Percentiles rank a stretch among this genome's conserved stretches.
Evolutionary conservation across 2,888 invertebrate species (phyloP).

Genomic region (Nysson spinosus): DNA sequence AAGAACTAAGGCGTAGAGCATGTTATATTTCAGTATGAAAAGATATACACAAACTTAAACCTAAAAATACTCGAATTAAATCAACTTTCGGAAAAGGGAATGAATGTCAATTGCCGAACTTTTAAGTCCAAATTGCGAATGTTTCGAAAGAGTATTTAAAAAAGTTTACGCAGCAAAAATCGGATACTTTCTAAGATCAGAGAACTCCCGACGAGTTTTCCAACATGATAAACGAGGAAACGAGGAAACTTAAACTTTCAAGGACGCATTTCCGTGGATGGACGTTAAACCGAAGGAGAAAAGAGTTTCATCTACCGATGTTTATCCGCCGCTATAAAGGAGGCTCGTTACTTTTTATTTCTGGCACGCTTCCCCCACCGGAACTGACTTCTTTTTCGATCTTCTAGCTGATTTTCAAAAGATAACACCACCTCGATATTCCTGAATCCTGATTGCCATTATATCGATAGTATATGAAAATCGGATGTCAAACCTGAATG

Average conservation of each 20-base stretch:
- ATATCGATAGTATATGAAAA: constrained; percentile 55
- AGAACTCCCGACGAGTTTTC: neutral
- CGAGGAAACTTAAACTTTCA: constrained; percentile 35
- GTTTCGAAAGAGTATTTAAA: neutral
- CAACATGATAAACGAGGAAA: constrained; percentile 42
- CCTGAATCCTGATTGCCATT: neutral
- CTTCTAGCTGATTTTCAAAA: neutral
- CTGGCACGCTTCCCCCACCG: constrained; percentile 33
- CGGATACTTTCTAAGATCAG: constrained; percentile 9
- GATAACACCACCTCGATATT: neutral
- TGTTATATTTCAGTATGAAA: too few species aligned
- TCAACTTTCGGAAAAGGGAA: too few species aligned
- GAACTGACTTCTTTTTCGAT: constrained; percentile 8
- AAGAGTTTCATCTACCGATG: constrained; percentile 64
- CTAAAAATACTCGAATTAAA: too few species aligned
- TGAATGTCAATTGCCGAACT: too few species aligned
- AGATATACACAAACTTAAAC: too few species aligned
- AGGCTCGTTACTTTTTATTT: constrained; percentile 65
- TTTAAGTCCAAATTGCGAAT: too few species aligned
- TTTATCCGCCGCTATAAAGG: constrained; percentile 47
- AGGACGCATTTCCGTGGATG: constrained; percentile 53
- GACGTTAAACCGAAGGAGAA: constrained; percentile 30
- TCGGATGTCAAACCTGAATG: constrained; percentile 67
- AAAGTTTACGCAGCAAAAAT: too few species aligned
- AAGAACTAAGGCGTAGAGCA: too few species aligned